Evolutionary conservation across 2,113 vertebrate genomes (phyloP).

Genomic region (Vanacampus margaritifer): DNA sequence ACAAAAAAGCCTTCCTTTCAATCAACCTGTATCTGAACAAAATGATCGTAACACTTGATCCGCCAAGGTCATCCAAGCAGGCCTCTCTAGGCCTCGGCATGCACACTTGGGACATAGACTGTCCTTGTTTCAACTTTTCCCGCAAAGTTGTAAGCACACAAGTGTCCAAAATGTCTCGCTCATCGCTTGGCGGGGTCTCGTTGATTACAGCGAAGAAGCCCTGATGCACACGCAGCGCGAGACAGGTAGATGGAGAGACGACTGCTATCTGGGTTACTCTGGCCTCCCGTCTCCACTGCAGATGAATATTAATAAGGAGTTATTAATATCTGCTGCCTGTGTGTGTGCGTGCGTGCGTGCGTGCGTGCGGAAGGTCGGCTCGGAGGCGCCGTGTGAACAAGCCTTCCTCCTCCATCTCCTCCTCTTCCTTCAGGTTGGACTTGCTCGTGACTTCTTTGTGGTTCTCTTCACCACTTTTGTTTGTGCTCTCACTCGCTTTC

Average conservation of each 20-base stretch:
- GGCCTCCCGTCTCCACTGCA: constrained; percentile 68
- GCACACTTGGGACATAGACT: too few relatives aligned
- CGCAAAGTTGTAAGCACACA: too few relatives aligned
- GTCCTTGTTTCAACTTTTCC: too few relatives aligned
- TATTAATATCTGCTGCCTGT: constrained; percentile 71
- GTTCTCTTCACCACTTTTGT: neutral
- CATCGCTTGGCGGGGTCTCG: too few relatives aligned
- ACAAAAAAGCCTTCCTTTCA: too few relatives aligned
- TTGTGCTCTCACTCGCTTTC: neutral
- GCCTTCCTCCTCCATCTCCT: constrained; percentile 25
- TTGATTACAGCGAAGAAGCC: neutral
- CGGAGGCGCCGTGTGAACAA: constrained; percentile 48
- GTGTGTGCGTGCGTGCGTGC: constrained; percentile 37
- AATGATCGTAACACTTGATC: too few relatives aligned
- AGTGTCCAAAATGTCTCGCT: neutral
- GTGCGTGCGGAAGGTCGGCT: constrained; percentile 45
- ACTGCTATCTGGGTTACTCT: constrained; percentile 67
- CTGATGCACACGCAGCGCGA: constrained; percentile 12
- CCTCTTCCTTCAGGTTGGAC: constrained; percentile 19
- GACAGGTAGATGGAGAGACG: constrained; percentile 48
- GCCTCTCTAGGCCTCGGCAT: too few relatives aligned
- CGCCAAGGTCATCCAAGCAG: too few relatives aligned
- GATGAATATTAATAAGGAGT: constrained; percentile 74
- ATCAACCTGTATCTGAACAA: too few relatives aligned
- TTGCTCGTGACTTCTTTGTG: neutral